Evolutionary conservation across 2,113 vertebrate genomes (phyloP).

Genomic region (Psittacula cyanocephala): DNA sequence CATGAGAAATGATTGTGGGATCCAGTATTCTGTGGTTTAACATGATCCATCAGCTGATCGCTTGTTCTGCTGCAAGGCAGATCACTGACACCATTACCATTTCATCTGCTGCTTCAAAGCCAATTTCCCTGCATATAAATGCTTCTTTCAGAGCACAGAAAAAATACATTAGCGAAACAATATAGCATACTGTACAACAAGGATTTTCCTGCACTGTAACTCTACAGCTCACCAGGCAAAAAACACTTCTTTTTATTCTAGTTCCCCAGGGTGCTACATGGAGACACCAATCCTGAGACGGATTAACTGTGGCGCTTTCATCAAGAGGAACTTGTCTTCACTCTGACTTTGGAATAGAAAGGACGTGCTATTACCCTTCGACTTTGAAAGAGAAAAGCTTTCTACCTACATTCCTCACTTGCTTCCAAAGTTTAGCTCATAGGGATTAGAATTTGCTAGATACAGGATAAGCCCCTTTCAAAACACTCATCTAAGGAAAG

Average conservation of each 20-base stretch:
- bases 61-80: conserved; percentile 39
- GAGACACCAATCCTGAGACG: conserved; percentile 58
- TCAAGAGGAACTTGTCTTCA: conserved; percentile 53
- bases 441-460: conserved; percentile 47
- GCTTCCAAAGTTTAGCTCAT: conserved; percentile 16
- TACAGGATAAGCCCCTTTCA: conserved; percentile 11
- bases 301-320: conserved; percentile 62
- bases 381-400: conserved; percentile 40
- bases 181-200: conserved; percentile 63
- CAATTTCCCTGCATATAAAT: conserved; percentile 50
- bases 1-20: not conserved
- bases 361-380: not conserved
- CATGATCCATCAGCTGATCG: conserved; percentile 58
- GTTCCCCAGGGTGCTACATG: conserved; percentile 51
- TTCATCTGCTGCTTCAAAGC: conserved; percentile 42
- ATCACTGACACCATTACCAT: conserved; percentile 28
- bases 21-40: conserved; percentile 30
- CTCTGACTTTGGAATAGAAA: conserved; percentile 52
- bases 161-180: conserved; percentile 57
- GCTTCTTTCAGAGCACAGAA: conserved; percentile 44
- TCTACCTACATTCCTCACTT: conserved; percentile 6
- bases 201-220: conserved; percentile 63
- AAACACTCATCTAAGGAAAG: conserved; percentile 14
- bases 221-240: conserved; percentile 49
- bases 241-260: conserved; percentile 43